These are phyloP conservation scores for Acrobasis repandana DNA, from an alignment of 2,888 invertebrate species.

Conservation along the genomic window DNA sequence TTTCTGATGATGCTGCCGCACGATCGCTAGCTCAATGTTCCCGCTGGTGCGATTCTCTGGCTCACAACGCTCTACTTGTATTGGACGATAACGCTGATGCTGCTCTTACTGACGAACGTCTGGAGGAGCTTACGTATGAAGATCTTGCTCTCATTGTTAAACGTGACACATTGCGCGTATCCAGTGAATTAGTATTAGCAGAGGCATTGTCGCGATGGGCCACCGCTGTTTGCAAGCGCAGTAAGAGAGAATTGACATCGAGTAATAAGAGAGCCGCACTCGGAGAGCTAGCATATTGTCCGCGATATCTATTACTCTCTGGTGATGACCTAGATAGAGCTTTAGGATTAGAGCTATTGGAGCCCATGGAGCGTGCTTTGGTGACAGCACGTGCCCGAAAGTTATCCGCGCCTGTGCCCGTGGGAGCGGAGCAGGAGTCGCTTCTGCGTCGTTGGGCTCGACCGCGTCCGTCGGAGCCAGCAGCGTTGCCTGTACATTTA, in stretches of 20 bases:
- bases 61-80: slow-evolving; percentile 85
- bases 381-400: slow-evolving; percentile 70
- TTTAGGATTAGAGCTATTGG: slow-evolving; percentile 64
- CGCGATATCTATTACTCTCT: slow-evolving; percentile 86
- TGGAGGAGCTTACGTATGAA: slow-evolving; percentile 84
- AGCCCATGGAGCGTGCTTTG: slow-evolving; percentile 73
- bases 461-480: slow-evolving; percentile 64
- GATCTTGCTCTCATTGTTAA: slow-evolving; percentile 86
- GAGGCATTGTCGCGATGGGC: slow-evolving; percentile 84
- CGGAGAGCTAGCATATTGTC: slow-evolving; percentile 82
- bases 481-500: slow-evolving; percentile 70
- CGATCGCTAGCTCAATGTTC: slow-evolving; percentile 71
- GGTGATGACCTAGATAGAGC: slow-evolving; percentile 85
- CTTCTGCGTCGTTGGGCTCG: slow-evolving; percentile 73
- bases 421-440: slow-evolving; percentile 72
- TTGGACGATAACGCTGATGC: slow-evolving; percentile 72
- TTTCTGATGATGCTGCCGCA: slow-evolving; percentile 64
- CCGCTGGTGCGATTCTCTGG: slow-evolving; percentile 83
- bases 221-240: slow-evolving; percentile 71
- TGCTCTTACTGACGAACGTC: slow-evolving; percentile 64
- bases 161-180: slow-evolving; percentile 86
- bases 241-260: slow-evolving; percentile 70
- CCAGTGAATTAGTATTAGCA: slow-evolving; percentile 84
- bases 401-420: slow-evolving; percentile 69
- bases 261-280: slow-evolving; percentile 71